phyloP scores from a whole-genome alignment of 2,888 invertebrate species.

The Agrilus cyanescens region DNA sequence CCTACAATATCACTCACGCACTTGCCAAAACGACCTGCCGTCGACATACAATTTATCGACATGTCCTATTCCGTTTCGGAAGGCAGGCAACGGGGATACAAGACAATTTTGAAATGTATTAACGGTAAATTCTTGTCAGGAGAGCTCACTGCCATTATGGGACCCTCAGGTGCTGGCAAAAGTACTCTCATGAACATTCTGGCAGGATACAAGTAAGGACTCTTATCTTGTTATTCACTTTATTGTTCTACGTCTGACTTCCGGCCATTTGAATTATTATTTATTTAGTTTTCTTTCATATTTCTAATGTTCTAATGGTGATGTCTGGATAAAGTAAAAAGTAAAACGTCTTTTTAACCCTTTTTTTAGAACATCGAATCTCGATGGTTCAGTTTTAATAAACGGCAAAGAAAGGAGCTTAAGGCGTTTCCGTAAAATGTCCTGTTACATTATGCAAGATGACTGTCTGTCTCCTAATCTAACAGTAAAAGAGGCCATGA shows the following conservation, averaged over 20 bases:
- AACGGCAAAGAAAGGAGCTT: slow-evolving; percentile 81
- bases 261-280: not conserved
- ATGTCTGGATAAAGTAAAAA: not conserved
- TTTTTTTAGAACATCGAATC: slow-evolving; percentile 61
- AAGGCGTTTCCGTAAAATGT: slow-evolving; percentile 80
- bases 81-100: slow-evolving; percentile 67
- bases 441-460: slow-evolving; percentile 96
- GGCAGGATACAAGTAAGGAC: slow-evolving; percentile 76
- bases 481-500: slow-evolving; percentile 86
- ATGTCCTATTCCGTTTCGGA: slow-evolving; percentile 84
- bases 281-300: not conserved
- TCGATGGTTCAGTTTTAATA: slow-evolving; percentile 75
- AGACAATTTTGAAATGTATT: slow-evolving; percentile 77
- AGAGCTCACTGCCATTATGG: slow-evolving; percentile 93
- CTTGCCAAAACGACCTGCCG: slow-evolving; percentile 74
- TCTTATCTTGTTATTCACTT: not conserved
- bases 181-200: slow-evolving; percentile 82
- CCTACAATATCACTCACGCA: slow-evolving; percentile 68
- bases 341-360: not conserved
- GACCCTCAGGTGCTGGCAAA: slow-evolving; percentile 74
- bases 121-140: slow-evolving; percentile 82
- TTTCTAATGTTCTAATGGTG: not conserved
- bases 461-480: slow-evolving; percentile 81
- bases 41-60: slow-evolving; percentile 81
- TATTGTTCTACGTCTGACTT: not conserved